Conservation (phyloP, 2,113 vertebrate genomes). For the Seriola dumerili region DNA sequence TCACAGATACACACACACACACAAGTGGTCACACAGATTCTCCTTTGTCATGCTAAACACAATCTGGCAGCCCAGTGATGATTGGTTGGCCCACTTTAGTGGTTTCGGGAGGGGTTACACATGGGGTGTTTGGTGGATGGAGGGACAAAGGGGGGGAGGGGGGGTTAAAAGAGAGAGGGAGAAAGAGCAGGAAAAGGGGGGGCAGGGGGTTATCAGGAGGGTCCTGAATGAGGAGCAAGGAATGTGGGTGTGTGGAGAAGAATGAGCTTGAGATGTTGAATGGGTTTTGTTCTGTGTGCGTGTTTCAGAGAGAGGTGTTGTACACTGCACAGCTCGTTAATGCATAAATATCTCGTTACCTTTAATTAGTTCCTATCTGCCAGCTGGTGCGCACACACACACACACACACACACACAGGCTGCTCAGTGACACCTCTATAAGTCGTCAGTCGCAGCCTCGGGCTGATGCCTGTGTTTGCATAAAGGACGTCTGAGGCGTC, state of each 20-base stretch:
- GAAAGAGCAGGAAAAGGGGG: constrained; percentile 52
- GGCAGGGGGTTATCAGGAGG: constrained; percentile 67
- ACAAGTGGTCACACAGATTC: constrained; percentile 58
- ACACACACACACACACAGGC: too few species aligned
- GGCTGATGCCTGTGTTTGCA: constrained; percentile 12
- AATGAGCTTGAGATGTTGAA: constrained; percentile 59
- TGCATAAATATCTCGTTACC: constrained; percentile 58
- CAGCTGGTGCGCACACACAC: constrained; percentile 56
- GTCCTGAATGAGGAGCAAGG: constrained; percentile 60
- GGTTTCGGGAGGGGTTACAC: constrained; percentile 14
- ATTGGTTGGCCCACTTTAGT: constrained; percentile 77
- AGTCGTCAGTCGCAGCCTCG: not conserved
- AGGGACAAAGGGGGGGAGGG: constrained; percentile 2
- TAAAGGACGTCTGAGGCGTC: constrained; percentile 55
- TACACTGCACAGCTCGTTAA: not conserved
- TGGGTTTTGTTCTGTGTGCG: constrained; percentile 61
- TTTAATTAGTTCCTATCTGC: constrained; percentile 57
- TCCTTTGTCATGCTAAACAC: constrained; percentile 84
- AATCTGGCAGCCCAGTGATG: constrained; percentile 57
- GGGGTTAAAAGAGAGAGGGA: constrained; percentile 40
- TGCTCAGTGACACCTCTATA: constrained; percentile 4
- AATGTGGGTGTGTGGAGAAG: constrained; percentile 69
- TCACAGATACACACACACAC: constrained; percentile 40
- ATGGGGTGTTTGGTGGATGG: constrained; percentile 21
- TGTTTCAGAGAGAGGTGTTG: constrained; percentile 6